These are phyloP conservation scores for Chaetophractus vellerosus DNA, from an alignment of 2,797 vertebrate species.

Conservation along the genomic window DNA sequence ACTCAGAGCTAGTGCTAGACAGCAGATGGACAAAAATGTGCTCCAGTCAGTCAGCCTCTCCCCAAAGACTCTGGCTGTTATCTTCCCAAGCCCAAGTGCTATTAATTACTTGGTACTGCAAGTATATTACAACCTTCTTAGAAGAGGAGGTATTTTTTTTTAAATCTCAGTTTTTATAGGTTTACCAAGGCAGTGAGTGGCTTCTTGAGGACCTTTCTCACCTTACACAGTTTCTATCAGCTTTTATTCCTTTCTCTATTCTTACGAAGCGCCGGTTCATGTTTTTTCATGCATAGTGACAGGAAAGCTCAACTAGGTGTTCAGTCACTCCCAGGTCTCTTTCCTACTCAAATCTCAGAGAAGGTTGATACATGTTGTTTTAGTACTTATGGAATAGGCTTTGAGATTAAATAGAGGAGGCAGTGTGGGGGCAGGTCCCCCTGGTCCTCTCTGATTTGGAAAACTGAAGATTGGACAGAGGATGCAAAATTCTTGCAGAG, in stretches of 20 bases:
- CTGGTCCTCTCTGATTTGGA: neutral
- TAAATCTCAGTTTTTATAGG: neutral
- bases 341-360: fast-evolving
- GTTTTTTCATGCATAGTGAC: fast-evolving
- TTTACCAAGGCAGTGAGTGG: neutral
- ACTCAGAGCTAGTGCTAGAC: slow-evolving; percentile 72
- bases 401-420: neutral
- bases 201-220: neutral
- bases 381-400: neutral
- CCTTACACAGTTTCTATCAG: neutral
- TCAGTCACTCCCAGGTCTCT: fast-evolving
- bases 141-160: neutral
- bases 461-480: fast-evolving
- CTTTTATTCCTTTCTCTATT: too few species aligned
- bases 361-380: fast-evolving
- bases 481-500: neutral
- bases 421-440: fast-evolving
- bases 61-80: neutral
- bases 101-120: neutral
- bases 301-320: fast-evolving
- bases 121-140: neutral
- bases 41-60: slow-evolving; percentile 38
- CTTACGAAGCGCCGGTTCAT: fast-evolving
- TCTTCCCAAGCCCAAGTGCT: neutral
- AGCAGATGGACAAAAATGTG: slow-evolving; percentile 75